Evolutionary conservation across 2,888 invertebrate species (phyloP).

Genomic region (Ommatoiulus sabulosus): DNA sequence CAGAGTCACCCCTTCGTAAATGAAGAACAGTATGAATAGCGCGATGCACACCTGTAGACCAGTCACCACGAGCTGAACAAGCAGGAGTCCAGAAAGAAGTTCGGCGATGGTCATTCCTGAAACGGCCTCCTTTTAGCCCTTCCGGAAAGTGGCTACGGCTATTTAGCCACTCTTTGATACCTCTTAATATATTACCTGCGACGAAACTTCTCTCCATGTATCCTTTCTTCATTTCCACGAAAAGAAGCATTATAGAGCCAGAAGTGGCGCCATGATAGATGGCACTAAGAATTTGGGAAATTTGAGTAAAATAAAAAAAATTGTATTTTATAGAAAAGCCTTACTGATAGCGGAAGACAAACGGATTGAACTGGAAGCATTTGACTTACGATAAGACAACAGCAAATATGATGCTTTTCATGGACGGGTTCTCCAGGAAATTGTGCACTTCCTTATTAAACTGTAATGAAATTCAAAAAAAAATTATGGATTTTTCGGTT

Average conservation of each 20-base stretch:
- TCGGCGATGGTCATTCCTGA: neutral
- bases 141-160: no score
- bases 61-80: neutral
- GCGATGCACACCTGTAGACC: neutral
- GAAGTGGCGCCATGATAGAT: neutral
- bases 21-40: neutral
- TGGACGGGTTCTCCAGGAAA: neutral
- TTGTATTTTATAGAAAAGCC: neutral
- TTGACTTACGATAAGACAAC: neutral
- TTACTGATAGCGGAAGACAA: neutral
- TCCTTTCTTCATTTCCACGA: constrained; percentile 15
- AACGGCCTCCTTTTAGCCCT: neutral
- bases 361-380: no score
- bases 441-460: neutral
- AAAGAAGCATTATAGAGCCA: neutral
- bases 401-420: neutral
- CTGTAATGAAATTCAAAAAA: neutral
- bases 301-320: neutral
- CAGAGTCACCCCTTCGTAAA: neutral
- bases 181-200: neutral
- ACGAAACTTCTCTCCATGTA: constrained; percentile 29
- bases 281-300: neutral
- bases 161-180: no score
- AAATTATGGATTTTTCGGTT: neutral
- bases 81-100: neutral